A percentile compares a stretch with the other conserved stretches of the same genome.
Evolutionary conservation across 2,888 invertebrate species (phyloP).

Genomic region (Aproaerema taeniolella): DNA sequence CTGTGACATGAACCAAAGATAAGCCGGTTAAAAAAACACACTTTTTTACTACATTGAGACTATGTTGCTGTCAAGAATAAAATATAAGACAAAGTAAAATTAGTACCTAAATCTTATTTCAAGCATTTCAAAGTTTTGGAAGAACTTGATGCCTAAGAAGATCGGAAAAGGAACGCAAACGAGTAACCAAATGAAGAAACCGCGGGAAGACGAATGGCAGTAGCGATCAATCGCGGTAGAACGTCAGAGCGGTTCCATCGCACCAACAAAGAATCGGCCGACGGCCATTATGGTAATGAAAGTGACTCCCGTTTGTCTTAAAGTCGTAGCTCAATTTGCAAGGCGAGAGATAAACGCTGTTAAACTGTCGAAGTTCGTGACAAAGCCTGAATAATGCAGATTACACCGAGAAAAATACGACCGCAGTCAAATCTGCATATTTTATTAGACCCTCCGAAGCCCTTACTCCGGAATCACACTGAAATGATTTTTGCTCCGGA

Average conservation of each 20-base stretch:
- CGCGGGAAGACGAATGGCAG: constrained; percentile 12
- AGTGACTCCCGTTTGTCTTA: constrained; percentile 76
- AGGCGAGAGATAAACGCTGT: constrained; percentile 77
- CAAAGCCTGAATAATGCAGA: constrained; percentile 78
- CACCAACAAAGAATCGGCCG: constrained; percentile 70
- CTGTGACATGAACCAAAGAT: no score
- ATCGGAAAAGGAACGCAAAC: constrained; percentile 15
- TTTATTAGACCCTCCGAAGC: constrained; percentile 71
- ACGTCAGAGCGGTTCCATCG: constrained; percentile 53
- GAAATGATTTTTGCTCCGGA: background rate
- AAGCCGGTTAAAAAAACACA: no score
- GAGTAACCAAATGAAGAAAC: constrained; percentile 16
- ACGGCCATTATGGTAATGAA: constrained; percentile 75
- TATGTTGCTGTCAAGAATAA: no score
- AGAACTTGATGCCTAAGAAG: background rate
- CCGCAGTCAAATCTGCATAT: constrained; percentile 75
- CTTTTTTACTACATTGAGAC: no score
- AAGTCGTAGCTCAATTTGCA: constrained; percentile 78
- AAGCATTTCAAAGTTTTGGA: background rate
- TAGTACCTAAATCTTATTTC: no score
- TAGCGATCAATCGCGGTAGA: constrained; percentile 18
- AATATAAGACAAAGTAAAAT: no score
- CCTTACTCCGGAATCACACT: constrained; percentile 36
- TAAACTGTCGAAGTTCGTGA: constrained; percentile 78
- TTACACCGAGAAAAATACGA: constrained; percentile 76